Base-by-base conservation (phyloP, 1,140 invertebrate species). In the Oryctes rhinoceros region DNA sequence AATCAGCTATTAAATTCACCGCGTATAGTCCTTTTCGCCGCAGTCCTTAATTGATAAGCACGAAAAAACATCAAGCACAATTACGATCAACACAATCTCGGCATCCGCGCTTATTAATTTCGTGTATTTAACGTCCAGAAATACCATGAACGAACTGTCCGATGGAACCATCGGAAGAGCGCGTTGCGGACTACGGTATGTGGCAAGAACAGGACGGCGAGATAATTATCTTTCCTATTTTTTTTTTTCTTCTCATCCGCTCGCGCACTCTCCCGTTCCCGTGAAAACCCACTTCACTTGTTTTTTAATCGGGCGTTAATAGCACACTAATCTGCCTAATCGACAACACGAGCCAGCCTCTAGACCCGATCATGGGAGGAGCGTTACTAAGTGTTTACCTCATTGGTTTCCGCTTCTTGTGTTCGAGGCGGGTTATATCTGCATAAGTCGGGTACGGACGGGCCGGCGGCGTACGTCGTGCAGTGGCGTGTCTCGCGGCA, bases 331-430 rank as follows among this genome's bases (percentile, higher is more conserved):
- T 76, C 35, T 47, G 47, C 75, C 75, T 76, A 76, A 76, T 76
- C 39, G 75, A 47, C 39, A 44, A 44, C 65, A 79, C 39, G 80
- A 65, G 76, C 77, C 77, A 53, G 71, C 62, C 67, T 81, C 65
- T 48, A 37, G 24, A 71, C 4, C 44, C 18, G 44, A 18, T 53
- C 67, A 30, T 82, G 81, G 83, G 81, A 83, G 81, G 81, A 83
- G 81, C 81, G 76, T 79, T 82, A 65, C 67, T 75, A 53, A 76
- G 74, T 81, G 74, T 82, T 81, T 81, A 80, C 81, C 80, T 81
- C 83, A 83, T 83, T 83, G 83, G 83, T 80, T 83, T 82, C 80
- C 81, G 80, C 80, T 80, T 83, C 78, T 80, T 75, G 71, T 81
- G 47, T 77, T 79, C 77, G 78, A 83, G 81, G 82, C 80, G 82